Evolutionary conservation across 30 jellyfish, hydroid and myxozoan species (phyloP).

Genomic region (Cassiopea xamachana): DNA sequence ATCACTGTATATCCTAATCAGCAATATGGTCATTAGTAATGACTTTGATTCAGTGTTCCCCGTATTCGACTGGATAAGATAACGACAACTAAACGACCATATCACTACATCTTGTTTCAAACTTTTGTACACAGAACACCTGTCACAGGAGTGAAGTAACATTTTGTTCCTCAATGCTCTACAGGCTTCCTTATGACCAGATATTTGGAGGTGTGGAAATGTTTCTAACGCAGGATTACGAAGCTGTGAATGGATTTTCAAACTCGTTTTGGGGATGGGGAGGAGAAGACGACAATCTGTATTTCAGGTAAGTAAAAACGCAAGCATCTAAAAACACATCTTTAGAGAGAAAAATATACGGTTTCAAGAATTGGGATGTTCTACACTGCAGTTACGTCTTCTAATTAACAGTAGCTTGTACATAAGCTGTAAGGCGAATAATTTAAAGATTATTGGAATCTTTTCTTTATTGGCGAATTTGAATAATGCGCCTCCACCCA

Average conservation of each 20-base stretch:
- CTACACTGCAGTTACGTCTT: background rate
- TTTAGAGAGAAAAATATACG: background rate
- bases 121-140: background rate
- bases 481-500: too few relatives aligned
- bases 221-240: slow-evolving; percentile 59
- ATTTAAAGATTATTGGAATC: too few relatives aligned
- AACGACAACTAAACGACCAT: too few relatives aligned
- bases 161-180: background rate
- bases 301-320: slow-evolving; percentile 26
- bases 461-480: too few relatives aligned
- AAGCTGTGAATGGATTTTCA: slow-evolving; percentile 69
- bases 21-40: too few relatives aligned
- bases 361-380: background rate
- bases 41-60: too few relatives aligned
- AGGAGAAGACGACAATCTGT: slow-evolving; percentile 77
- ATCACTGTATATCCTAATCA: too few relatives aligned
- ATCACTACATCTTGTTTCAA: background rate
- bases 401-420: too few relatives aligned
- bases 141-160: too few relatives aligned
- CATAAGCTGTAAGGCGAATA: too few relatives aligned
- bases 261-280: slow-evolving; percentile 94
- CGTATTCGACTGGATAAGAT: too few relatives aligned
- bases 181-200: slow-evolving; percentile 64
- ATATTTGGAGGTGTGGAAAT: slow-evolving; percentile 81
- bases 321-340: background rate